phyloP scores from a whole-genome alignment of 2,888 invertebrate species.

The Diarsia brunnea region DNA sequence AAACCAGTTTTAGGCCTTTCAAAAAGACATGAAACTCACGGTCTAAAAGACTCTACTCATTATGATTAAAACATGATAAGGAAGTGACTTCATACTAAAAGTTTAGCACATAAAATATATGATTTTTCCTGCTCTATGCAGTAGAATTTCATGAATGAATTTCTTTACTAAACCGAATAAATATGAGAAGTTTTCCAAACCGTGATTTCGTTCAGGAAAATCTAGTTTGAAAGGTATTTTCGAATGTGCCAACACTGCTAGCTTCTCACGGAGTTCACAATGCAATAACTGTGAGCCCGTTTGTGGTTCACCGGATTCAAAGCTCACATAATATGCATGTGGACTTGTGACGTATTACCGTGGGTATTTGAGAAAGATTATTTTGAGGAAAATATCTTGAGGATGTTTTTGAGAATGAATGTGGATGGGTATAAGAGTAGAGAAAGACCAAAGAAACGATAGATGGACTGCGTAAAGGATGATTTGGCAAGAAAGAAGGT shows the following conservation, averaged over 20 bases:
- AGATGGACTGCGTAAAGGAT: too few species aligned
- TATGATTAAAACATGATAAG: too few species aligned
- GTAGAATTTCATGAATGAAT: conserved; percentile 1
- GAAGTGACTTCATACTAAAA: not conserved
- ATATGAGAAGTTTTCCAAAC: conserved; percentile 18
- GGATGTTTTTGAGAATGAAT: too few species aligned
- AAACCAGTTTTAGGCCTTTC: not conserved
- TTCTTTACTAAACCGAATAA: not conserved
- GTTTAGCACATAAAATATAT: not conserved
- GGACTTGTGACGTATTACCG: not conserved
- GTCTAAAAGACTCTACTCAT: not conserved
- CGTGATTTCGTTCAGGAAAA: conserved; percentile 33
- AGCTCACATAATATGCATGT: not conserved
- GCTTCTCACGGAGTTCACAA: conserved; percentile 34
- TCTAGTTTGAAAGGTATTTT: conserved; percentile 35
- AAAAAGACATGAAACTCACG: not conserved
- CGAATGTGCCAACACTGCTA: conserved; percentile 12
- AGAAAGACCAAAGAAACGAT: too few species aligned
- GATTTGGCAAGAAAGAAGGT: too few species aligned
- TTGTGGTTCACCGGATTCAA: conserved; percentile 30
- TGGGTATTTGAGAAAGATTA: not conserved
- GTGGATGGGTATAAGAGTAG: too few species aligned
- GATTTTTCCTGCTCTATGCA: not conserved
- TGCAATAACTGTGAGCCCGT: conserved; percentile 34
- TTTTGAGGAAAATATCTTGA: not conserved